A percentile compares a stretch with the other conserved stretches of the same genome.
phyloP scores from a whole-genome alignment of 2,113 vertebrate species.

The Melanerpes aurifrons region DNA sequence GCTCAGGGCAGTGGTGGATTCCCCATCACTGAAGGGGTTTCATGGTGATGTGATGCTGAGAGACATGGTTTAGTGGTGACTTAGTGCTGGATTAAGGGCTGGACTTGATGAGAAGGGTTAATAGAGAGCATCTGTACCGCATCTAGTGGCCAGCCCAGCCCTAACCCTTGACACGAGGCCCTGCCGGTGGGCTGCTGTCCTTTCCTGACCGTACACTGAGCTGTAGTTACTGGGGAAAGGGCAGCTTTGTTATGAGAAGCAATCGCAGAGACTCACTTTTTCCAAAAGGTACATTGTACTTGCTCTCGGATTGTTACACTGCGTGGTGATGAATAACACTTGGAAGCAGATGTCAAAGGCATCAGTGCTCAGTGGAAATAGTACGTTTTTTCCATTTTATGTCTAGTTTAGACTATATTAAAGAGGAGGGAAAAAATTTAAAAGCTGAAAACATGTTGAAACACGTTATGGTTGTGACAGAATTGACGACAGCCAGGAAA shows the following conservation, averaged over 20 bases:
- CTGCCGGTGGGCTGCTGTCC: conserved; percentile 44
- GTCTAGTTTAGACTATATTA: conserved; percentile 70
- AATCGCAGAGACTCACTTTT: conserved; percentile 71
- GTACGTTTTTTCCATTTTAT: conserved; percentile 77
- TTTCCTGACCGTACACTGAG: not conserved
- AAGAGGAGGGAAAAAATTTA: conserved; percentile 65
- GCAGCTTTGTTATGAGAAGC: conserved; percentile 64
- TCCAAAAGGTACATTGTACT: conserved; percentile 77
- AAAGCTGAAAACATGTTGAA: conserved; percentile 71
- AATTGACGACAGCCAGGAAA: conserved; percentile 68
- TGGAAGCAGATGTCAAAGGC: conserved; percentile 78
- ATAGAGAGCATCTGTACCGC: not conserved
- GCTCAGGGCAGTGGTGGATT: no score
- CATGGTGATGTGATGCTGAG: no score
- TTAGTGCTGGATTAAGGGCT: no score
- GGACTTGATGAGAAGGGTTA: not conserved
- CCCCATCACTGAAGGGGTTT: no score
- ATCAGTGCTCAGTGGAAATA: conserved; percentile 72
- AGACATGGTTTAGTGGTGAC: no score
- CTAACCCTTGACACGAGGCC: not conserved
- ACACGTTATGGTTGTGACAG: conserved; percentile 47
- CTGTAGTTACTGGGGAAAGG: conserved; percentile 36
- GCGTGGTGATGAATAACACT: conserved; percentile 76
- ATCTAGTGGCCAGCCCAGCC: not conserved
- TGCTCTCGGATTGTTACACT: conserved; percentile 68